Conservation (phyloP, 2,888 invertebrate species). For the Hyalella azteca region DNA sequence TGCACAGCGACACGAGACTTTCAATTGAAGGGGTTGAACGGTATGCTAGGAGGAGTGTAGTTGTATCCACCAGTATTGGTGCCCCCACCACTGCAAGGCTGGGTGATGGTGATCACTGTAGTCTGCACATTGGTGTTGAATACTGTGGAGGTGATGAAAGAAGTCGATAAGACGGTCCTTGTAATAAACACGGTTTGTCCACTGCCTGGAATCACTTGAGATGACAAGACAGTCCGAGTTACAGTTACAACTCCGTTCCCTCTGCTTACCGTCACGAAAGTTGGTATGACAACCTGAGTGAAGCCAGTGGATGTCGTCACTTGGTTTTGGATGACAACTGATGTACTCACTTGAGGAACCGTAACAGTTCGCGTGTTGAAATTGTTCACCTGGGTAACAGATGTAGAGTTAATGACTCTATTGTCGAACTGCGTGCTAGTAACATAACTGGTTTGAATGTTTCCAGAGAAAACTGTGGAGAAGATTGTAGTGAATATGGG, state of each 20-base stretch:
- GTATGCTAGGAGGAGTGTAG: not conserved
- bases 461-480: conserved; percentile 44
- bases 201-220: conserved; percentile 44
- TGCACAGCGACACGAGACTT: too few species aligned
- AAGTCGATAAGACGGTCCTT: conserved; percentile 46
- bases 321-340: conserved; percentile 44
- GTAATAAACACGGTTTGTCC: conserved; percentile 44
- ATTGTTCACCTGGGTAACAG: conserved; percentile 49
- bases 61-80: conserved; percentile 5
- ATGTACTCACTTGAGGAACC: conserved; percentile 45
- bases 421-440: conserved; percentile 48
- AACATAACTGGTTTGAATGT: conserved; percentile 46
- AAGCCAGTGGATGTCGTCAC: conserved; percentile 50
- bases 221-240: conserved; percentile 37
- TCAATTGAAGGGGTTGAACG: conserved; percentile 15
- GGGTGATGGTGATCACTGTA: not conserved
- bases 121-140: conserved; percentile 47
- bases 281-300: conserved; percentile 42
- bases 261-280: conserved; percentile 43
- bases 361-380: conserved; percentile 47
- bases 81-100: not conserved
- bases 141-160: conserved; percentile 46
- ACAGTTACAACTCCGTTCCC: conserved; percentile 44
- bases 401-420: conserved; percentile 42
- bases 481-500: conserved; percentile 50